Evolutionary conservation across 2,113 vertebrate genomes (phyloP).

Genomic region (Capra hircus): DNA sequence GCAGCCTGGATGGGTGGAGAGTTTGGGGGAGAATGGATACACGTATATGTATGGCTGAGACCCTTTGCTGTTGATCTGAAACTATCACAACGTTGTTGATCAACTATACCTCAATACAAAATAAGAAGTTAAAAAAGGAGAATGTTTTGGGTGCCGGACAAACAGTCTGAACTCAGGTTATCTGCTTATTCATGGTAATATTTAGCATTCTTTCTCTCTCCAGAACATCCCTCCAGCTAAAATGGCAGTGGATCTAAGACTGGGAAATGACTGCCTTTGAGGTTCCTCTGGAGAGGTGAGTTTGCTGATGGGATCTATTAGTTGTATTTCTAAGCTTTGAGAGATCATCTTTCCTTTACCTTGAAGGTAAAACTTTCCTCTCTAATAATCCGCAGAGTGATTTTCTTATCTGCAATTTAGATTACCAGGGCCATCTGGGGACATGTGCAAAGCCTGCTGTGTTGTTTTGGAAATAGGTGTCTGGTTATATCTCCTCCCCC

Average conservation of each 20-base stretch:
- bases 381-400: not conserved
- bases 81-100: not conserved
- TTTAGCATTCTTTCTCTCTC: not conserved
- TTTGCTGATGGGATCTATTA: not conserved
- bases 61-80: not conserved
- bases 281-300: not conserved
- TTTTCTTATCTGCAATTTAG: conserved; percentile 49
- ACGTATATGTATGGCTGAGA: not conserved
- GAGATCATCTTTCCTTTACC: conserved; percentile 24
- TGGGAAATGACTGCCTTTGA: not conserved
- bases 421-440: conserved; percentile 26
- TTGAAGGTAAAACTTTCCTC: conserved; percentile 46
- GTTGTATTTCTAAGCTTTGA: not conserved
- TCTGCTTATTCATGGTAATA: not conserved
- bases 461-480: conserved; percentile 4
- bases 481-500: not conserved
- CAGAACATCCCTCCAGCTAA: not conserved
- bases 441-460: not conserved
- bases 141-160: not conserved
- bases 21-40: not conserved
- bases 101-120: not conserved
- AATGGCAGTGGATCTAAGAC: not conserved
- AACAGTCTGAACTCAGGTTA: not conserved
- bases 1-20: not conserved
- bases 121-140: not conserved